Evolutionary conservation across 2,113 vertebrate genomes (phyloP), one percentile per base, ranked within the genome.

Genomic region (Haemorhous mexicanus): DNA sequence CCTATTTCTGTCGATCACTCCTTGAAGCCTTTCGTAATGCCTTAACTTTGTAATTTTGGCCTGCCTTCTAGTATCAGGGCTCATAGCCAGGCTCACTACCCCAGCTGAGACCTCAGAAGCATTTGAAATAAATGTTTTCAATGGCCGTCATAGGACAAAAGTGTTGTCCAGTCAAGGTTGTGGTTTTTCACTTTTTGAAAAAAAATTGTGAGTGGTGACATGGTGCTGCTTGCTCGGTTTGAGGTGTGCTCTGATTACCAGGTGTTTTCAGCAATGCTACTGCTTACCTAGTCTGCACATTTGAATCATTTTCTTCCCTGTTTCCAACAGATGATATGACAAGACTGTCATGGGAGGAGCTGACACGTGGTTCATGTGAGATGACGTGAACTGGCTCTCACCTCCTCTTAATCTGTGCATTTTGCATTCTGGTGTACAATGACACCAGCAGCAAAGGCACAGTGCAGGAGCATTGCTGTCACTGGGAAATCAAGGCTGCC

Each of bases 331-430:
- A 37, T 4, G 37, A 35, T 10, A 10, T 44, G 33, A 37, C 19
- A 58, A 77, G 37, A n/a, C 23, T 19, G 2, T 47, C 22, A 17
- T 19, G 16, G 35, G 16, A 76, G 32, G 26, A 32, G 23, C 30
- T 19, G 12, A 10, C 6, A 37, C 8, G 2, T 41, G n/a, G 10
- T 18, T 63, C 1, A 0, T 2, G 0, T 17, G 26, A 63, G 9
- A 26, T 16, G 7, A 50, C 75, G 27, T 2, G 11, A 44, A 17
- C 10, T 62, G 20, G 5, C 16, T 55, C 35, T 78, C 21, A 39
- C 14, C 21, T 67, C 18, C 28, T 59, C 37, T 39, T 68, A 32
- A 23, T 55, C 61, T n/a, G 39, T 3, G 10, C 4, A 20, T 67
- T 82, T 91, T 68, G 27, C 27, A 13, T 47, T 24, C 39, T 50